Conservation (phyloP, 2,888 invertebrate species). For the Theristus sp. region DNA sequence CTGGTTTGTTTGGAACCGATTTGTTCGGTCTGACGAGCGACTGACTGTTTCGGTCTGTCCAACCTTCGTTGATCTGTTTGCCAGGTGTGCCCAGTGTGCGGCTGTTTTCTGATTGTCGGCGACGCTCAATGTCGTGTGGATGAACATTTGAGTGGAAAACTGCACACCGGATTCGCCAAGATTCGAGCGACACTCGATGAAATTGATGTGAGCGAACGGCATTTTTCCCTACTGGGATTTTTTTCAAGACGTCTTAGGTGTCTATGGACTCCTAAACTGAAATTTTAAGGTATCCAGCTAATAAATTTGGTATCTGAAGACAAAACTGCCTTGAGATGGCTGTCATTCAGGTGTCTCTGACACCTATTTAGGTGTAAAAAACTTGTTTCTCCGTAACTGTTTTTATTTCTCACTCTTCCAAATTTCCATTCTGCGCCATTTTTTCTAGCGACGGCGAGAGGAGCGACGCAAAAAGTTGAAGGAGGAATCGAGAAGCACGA, state of each 20-base stretch:
- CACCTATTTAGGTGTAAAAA: too few species aligned
- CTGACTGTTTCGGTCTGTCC: too few species aligned
- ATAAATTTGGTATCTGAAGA: too few species aligned
- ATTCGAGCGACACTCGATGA: constrained; percentile 21
- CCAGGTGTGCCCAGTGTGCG: constrained; percentile 80
- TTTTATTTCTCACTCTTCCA: not conserved
- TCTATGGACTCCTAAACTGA: too few species aligned
- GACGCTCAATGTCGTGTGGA: constrained; percentile 94
- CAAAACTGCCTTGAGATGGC: too few species aligned
- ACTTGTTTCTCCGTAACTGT: not conserved
- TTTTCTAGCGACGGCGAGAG: not conserved
- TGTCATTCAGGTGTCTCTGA: too few species aligned
- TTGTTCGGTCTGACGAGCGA: too few species aligned
- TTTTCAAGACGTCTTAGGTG: too few species aligned
- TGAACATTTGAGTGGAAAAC: constrained; percentile 93
- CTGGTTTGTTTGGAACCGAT: too few species aligned
- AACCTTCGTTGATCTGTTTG: not conserved
- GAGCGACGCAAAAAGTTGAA: not conserved
- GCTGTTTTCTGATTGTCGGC: constrained; percentile 93
- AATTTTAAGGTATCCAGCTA: not conserved
- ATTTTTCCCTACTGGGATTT: not conserved
- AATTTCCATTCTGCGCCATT: not conserved
- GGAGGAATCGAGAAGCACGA: too few species aligned
- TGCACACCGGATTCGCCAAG: constrained; percentile 73
- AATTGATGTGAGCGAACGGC: not conserved